Percentiles rank a stretch among this genome's conserved stretches.
Evolutionary conservation across 2,113 vertebrate genomes (phyloP).

Genomic region (Numida meleagris): DNA sequence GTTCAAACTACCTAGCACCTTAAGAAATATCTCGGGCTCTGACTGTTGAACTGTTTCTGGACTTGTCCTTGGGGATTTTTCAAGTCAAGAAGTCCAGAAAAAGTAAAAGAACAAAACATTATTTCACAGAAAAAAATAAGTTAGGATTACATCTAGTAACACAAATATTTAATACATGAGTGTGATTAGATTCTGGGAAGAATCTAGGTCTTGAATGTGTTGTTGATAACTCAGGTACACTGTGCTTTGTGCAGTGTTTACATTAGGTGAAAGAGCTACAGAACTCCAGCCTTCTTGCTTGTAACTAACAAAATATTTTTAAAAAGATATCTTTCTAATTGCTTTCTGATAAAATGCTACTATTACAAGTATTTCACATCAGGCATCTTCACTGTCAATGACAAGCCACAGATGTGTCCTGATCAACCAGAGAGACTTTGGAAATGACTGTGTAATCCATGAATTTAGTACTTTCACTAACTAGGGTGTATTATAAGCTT

Average conservation of each 20-base stretch:
- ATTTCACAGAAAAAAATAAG: not conserved
- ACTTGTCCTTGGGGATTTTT: not conserved
- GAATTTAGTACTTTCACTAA: not conserved
- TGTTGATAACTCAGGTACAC: not conserved
- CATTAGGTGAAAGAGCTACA: not conserved
- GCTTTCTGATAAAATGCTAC: not conserved
- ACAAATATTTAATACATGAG: not conserved
- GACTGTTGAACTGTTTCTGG: not conserved
- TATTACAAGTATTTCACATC: not conserved
- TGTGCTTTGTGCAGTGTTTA: not conserved
- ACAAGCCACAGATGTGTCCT: accelerated
- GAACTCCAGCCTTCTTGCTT: not conserved
- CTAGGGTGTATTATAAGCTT: not conserved
- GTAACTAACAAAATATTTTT: not conserved
- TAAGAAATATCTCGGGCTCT: not conserved
- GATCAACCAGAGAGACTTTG: not conserved
- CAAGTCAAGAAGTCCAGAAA: not conserved
- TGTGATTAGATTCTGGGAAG: not conserved
- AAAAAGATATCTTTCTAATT: not conserved
- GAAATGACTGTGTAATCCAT: not conserved
- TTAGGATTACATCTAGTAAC: not conserved
- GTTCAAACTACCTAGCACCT: not conserved
- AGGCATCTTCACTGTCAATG: not conserved
- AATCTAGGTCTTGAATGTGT: not conserved
- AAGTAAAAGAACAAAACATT: not conserved